These are phyloP conservation scores for Aleiodes testaceus DNA, from an alignment of 2,888 invertebrate species.

Conservation along the genomic window DNA sequence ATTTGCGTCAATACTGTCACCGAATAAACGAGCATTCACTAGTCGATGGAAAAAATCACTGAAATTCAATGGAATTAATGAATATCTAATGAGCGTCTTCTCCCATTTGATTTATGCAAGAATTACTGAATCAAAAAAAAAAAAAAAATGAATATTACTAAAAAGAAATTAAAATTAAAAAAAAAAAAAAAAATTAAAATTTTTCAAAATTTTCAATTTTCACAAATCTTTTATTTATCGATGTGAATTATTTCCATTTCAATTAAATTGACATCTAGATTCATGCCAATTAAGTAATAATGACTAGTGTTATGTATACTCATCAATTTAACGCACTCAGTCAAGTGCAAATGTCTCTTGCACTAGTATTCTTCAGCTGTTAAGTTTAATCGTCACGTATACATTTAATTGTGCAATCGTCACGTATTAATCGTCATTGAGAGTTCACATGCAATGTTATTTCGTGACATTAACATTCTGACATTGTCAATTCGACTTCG, in stretches of 20 bases:
- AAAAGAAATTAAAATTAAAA: no score
- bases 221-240: no score
- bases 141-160: no score
- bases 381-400: constrained; percentile 16
- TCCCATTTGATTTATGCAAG: no score
- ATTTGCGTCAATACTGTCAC: no score
- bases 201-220: no score
- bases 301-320: neutral
- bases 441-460: constrained; percentile 11
- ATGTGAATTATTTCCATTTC: neutral
- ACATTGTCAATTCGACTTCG: neutral
- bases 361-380: constrained; percentile 4
- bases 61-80: neutral
- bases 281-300: neutral
- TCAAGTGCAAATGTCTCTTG: neutral
- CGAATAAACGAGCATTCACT: neutral
- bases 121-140: no score
- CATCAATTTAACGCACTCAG: constrained; percentile 11
- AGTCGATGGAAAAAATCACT: neutral
- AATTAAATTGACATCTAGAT: constrained; percentile 1
- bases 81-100: neutral
- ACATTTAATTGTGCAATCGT: constrained; percentile 5
- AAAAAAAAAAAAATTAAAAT: no score
- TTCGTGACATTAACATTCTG: neutral
- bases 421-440: constrained; percentile 15